Percentiles rank a stretch among this genome's conserved stretches.
Conservation (phyloP, 2,888 invertebrate genomes). For the Nowickia ferox region DNA sequence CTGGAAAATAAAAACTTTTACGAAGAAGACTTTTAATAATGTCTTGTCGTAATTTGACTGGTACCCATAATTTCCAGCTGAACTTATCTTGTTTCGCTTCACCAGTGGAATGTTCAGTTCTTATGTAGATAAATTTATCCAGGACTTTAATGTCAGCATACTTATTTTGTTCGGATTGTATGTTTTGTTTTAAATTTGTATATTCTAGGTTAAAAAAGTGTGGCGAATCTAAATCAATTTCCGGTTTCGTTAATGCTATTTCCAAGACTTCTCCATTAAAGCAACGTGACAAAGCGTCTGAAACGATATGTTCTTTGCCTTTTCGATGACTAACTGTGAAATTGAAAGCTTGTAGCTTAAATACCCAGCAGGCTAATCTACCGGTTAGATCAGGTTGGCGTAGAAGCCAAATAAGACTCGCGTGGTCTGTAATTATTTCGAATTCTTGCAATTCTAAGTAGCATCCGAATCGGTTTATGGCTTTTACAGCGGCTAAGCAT, state of each 20-base stretch:
- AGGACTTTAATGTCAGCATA: conserved; percentile 29
- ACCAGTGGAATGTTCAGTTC: neutral
- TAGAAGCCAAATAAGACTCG: conserved; percentile 27
- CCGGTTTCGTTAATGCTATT: neutral
- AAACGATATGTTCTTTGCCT: conserved; percentile 15
- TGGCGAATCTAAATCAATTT: conserved; percentile 26
- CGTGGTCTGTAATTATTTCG: conserved; percentile 26
- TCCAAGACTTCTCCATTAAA: neutral
- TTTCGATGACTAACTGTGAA: too few relatives aligned
- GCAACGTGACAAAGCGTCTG: conserved; percentile 22
- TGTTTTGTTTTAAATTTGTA: neutral
- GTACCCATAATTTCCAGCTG: conserved; percentile 37
- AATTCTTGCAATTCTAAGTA: too few relatives aligned
- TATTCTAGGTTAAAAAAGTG: conserved; percentile 22
- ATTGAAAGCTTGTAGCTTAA: too few relatives aligned
- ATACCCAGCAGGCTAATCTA: too few relatives aligned
- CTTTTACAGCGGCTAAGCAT: conserved; percentile 5
- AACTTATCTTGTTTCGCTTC: neutral
- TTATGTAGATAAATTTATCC: too few relatives aligned
- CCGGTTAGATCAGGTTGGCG: too few relatives aligned
- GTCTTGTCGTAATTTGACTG: neutral
- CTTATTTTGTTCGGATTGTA: neutral
- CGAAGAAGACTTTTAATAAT: neutral
- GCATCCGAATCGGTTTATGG: conserved; percentile 29
- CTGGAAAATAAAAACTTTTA: too few relatives aligned